Evolutionary conservation across 1,140 invertebrate species (phyloP), one percentile per base, ranked within the genome.

Genomic region (Hormaphis cornu): DNA sequence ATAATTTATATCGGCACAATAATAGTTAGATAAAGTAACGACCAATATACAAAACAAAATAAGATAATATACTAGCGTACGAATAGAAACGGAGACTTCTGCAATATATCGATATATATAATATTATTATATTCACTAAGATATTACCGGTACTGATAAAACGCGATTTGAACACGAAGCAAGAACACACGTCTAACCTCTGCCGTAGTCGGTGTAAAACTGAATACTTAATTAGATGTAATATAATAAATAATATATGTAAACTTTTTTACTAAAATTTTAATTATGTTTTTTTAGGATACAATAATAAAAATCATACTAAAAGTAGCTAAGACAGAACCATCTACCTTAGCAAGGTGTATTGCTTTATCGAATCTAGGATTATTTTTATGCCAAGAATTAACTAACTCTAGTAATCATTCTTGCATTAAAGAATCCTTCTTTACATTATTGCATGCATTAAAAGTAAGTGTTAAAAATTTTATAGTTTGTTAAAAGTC

Each of bases 351-450:
- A 74, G 94, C 93, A 20, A 85, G 93, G 69, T 95, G 91, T 76
- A 87, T 95, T 71, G 91, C 93, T 20, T 81, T 97, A 3, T 92
- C 90, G 46, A 88, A 89, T 71, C 83, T 98, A 48, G 89, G 90
- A 8, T 89, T 93, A 75, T 94, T 89, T 80, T 79, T 91, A 26
- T 89, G 92, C 74, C 82, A 88, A 77, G 88, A 92, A 77, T 77
- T 91, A 1, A 82, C 80, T 6, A 84, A 86, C 75, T 82, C 83
- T 69, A 83, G 80, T 35, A 71, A 79, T 70, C 86, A 92, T 79
- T 80, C 85, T 22, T 86, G 87, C 73, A 82, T 92, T 35, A 85
- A 88, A 16, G 89, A 94, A 75, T 91, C 92, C 69, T 82, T 97
- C 54, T 87, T 87, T 71, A 74, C 73, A 16, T 58, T 98, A 70